These are phyloP conservation scores for Arctia plantaginis DNA, from an alignment of 2,888 invertebrate species.

Conservation along the genomic window DNA sequence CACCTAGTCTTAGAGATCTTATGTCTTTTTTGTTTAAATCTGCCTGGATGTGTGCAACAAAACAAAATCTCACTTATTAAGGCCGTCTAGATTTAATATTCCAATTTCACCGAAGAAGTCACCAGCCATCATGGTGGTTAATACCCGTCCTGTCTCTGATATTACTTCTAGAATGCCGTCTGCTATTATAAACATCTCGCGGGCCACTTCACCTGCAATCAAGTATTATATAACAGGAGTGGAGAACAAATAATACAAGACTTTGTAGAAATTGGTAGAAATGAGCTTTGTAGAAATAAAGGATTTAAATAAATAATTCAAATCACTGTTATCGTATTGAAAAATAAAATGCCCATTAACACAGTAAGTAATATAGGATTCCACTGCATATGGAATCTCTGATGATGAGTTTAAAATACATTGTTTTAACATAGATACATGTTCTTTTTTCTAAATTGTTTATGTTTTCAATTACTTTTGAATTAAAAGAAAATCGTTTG, in stretches of 20 bases:
- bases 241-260: not conserved
- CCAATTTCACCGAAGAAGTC: slow-evolving; percentile 99
- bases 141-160: slow-evolving; percentile 96
- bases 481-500: too few species aligned
- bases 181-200: slow-evolving; percentile 99
- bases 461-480: too few species aligned
- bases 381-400: too few species aligned
- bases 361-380: too few species aligned
- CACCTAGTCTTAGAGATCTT: not conserved
- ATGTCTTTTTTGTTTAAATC: not conserved
- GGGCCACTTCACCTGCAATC: slow-evolving; percentile 91
- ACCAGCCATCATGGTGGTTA: slow-evolving; percentile 98
- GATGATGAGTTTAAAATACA: too few species aligned
- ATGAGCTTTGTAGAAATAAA: too few species aligned
- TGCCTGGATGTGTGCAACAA: not conserved
- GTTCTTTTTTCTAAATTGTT: too few species aligned
- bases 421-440: too few species aligned
- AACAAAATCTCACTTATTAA: slow-evolving; percentile 92
- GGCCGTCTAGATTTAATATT: slow-evolving; percentile 96
- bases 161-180: slow-evolving; percentile 98
- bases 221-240: slow-evolving; percentile 1
- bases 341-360: too few species aligned
- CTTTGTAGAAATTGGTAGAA: too few species aligned
- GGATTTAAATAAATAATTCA: not conserved
- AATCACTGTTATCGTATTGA: not conserved